Conservation (phyloP, 2,113 vertebrate genomes). For the Ammodytes dubius region DNA sequence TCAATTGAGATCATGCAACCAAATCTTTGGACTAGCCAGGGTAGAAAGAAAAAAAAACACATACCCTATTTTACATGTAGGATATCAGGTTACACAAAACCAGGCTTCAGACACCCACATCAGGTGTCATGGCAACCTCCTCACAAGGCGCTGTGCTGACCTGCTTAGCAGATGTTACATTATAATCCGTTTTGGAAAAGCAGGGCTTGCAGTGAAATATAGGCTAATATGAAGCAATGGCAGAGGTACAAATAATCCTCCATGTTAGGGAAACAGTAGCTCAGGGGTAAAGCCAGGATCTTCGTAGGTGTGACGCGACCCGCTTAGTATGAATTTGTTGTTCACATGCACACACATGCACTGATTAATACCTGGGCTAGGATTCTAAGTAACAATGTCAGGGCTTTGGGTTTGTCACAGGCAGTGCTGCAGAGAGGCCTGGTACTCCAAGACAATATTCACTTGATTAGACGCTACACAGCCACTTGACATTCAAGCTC, state of each 20-base stretch:
- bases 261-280: slow-evolving; percentile 29
- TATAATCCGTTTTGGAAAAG: slow-evolving; percentile 50
- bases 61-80: slow-evolving; percentile 69
- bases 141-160: slow-evolving; percentile 61
- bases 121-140: slow-evolving; percentile 74
- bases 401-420: slow-evolving; percentile 50
- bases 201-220: slow-evolving; percentile 51
- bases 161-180: slow-evolving; percentile 65
- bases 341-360: slow-evolving; percentile 10
- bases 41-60: slow-evolving; percentile 38
- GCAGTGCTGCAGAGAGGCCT: slow-evolving; percentile 33
- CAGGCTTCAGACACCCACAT: slow-evolving; percentile 52
- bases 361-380: slow-evolving; percentile 46
- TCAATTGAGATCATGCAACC: slow-evolving; percentile 42
- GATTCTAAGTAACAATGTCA: slow-evolving; percentile 51
- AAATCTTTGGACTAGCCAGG: slow-evolving; percentile 37
- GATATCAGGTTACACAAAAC: slow-evolving; percentile 66
- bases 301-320: slow-evolving; percentile 18
- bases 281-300: slow-evolving; percentile 5
- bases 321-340: slow-evolving; percentile 22
- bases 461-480: slow-evolving; percentile 32
- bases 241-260: slow-evolving; percentile 57
- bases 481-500: slow-evolving; percentile 40
- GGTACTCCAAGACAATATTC: slow-evolving; percentile 26
- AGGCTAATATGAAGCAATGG: slow-evolving; percentile 50